Conservation (phyloP, 2,888 invertebrate genomes). For the Pristionchus fissidentatus region DNA sequence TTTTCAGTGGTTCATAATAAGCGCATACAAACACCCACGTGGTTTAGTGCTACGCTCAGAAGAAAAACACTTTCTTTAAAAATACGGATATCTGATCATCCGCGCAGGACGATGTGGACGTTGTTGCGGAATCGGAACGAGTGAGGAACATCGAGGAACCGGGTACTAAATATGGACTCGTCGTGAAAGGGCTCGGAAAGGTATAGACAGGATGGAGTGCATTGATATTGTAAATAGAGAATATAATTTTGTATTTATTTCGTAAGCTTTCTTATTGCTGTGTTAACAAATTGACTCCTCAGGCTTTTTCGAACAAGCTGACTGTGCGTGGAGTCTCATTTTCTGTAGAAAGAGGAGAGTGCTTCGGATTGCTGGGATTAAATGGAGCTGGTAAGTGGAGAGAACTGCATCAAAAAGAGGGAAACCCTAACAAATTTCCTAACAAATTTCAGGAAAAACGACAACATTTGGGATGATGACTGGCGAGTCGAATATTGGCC, state of each 20-base stretch:
- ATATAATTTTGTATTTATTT: no score
- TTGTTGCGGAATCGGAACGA: background rate
- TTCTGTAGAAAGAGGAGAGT: constrained; percentile 81
- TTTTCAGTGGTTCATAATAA: no score
- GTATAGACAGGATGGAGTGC: constrained; percentile 42
- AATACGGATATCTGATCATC: background rate
- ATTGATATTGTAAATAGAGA: background rate
- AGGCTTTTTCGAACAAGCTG: constrained; percentile 65
- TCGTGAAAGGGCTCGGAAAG: constrained; percentile 76
- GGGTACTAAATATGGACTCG: constrained; percentile 77
- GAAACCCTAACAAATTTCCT: background rate
- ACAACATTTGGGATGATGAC: constrained; percentile 85
- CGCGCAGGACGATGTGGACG: background rate
- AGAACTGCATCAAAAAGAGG: background rate
- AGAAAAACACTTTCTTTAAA: background rate
- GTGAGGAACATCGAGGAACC: constrained; percentile 53
- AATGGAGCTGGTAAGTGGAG: constrained; percentile 82
- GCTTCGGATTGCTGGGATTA: constrained; percentile 86
- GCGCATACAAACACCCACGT: no score
- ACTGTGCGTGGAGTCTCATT: constrained; percentile 80
- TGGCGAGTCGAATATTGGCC: constrained; percentile 78
- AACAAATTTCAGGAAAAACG: constrained; percentile 82
- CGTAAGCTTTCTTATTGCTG: no score
- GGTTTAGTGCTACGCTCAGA: no score
- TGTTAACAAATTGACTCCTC: background rate